Conservation (phyloP, 2,113 vertebrate genomes). For the Mirounga angustirostris region DNA sequence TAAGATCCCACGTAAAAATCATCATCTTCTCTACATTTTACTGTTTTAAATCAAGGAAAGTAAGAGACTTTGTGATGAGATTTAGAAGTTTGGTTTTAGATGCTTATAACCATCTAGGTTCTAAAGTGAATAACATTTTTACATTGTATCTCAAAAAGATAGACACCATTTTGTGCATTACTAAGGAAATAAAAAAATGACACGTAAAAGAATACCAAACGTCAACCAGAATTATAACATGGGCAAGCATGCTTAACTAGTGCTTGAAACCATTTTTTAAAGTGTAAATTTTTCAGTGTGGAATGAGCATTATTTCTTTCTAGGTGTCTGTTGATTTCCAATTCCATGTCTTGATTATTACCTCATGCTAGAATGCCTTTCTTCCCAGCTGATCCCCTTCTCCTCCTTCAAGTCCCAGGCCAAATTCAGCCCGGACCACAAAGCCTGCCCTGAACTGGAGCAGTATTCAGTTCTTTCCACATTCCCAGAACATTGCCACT, state of each 20-base stretch:
- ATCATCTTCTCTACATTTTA: slow-evolving; percentile 26
- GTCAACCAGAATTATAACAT: slow-evolving; percentile 46
- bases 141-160: neutral
- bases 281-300: neutral
- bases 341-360: neutral
- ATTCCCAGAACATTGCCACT: neutral
- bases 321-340: neutral
- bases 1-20: slow-evolving; percentile 43
- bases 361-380: neutral
- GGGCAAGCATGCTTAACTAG: neutral
- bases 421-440: neutral
- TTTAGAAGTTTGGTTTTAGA: slow-evolving; percentile 55
- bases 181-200: slow-evolving; percentile 54
- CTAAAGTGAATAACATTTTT: slow-evolving; percentile 61
- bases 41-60: slow-evolving; percentile 63
- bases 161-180: neutral
- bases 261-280: neutral
- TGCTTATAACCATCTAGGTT: slow-evolving; percentile 56
- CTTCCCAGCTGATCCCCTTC: neutral
- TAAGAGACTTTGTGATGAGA: slow-evolving; percentile 65
- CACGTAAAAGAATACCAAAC: slow-evolving; percentile 21
- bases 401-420: neutral
- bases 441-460: neutral
- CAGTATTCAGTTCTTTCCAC: neutral
- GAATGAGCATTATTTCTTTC: neutral